Conservation (phyloP, 2,113 vertebrate species). For the Aphyosemion australe region DNA sequence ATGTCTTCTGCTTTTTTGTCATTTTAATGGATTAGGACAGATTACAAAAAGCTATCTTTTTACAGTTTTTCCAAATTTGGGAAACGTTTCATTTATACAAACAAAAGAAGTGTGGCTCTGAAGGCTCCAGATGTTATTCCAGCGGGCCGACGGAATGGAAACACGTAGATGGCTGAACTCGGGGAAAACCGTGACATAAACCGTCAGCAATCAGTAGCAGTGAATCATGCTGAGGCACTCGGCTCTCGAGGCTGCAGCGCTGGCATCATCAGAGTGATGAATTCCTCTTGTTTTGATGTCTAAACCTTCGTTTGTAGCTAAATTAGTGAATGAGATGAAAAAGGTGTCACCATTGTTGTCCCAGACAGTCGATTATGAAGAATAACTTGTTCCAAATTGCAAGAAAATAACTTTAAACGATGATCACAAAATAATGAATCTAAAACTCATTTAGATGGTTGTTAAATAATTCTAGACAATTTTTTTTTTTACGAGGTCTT, state of each 20-base stretch:
- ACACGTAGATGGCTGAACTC: conserved; percentile 37
- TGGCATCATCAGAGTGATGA: conserved; percentile 44
- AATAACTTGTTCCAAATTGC: no score
- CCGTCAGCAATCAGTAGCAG: conserved; percentile 58
- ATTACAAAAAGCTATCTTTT: conserved; percentile 19
- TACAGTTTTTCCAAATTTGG: conserved; percentile 12
- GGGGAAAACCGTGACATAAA: conserved; percentile 74
- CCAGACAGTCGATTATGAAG: not conserved
- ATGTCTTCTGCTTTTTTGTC: no score
- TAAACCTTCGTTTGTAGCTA: conserved; percentile 37
- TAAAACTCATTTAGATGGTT: no score
- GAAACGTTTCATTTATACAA: conserved; percentile 45
- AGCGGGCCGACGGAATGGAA: conserved; percentile 46
- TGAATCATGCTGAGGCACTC: conserved; percentile 63
- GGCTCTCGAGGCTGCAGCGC: conserved; percentile 19
- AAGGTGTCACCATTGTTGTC: conserved; percentile 25
- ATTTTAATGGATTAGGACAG: not conserved
- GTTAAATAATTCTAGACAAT: no score
- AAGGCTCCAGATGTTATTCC: conserved; percentile 62
- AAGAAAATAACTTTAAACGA: not conserved
- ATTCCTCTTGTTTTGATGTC: conserved; percentile 19
- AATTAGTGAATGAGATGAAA: conserved; percentile 37
- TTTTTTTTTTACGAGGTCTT: no score
- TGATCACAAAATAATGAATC: no score
- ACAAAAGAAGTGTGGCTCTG: conserved; percentile 23